Evolutionary conservation across 2,888 invertebrate genomes (phyloP).

Genomic region (Salticus scenicus): DNA sequence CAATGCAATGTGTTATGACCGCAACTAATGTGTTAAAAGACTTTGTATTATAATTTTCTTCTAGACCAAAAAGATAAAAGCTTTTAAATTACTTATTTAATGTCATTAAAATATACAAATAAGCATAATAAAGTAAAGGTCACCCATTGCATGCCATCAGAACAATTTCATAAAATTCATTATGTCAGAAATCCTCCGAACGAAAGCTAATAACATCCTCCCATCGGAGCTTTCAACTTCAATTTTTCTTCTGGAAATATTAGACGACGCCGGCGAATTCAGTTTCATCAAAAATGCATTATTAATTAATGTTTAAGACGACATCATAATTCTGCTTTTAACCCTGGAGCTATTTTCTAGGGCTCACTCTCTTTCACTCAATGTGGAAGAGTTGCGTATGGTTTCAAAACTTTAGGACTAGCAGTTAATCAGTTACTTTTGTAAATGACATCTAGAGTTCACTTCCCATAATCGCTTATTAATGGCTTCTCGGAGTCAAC

Average conservation of each 20-base stretch:
- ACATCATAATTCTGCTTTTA: constrained; percentile 48
- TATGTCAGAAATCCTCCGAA: not conserved
- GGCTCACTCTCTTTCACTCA: too few species aligned
- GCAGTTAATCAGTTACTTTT: constrained; percentile 60
- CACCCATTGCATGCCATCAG: too few species aligned
- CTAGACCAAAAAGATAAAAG: too few species aligned
- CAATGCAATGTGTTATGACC: too few species aligned
- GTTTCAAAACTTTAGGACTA: constrained; percentile 5
- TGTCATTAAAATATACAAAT: too few species aligned
- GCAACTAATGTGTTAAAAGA: too few species aligned
- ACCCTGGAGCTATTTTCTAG: constrained; percentile 59
- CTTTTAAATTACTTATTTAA: too few species aligned
- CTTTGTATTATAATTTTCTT: too few species aligned
- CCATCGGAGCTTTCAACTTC: constrained; percentile 26
- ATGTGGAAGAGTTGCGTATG: constrained; percentile 10
- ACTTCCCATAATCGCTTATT: constrained; percentile 64
- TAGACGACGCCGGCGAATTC: constrained; percentile 1
- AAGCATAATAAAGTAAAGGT: too few species aligned
- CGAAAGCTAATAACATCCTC: constrained; percentile 7
- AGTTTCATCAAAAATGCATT: constrained; percentile 56
- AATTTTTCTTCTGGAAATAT: constrained; percentile 21
- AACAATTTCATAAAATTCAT: too few species aligned
- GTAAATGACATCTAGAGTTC: constrained; percentile 35
- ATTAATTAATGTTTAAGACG: constrained; percentile 68
- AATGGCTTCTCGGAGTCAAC: constrained; percentile 51